phyloP scores from a whole-genome alignment of 2,888 invertebrate species.

The Tethea ocularis region DNA sequence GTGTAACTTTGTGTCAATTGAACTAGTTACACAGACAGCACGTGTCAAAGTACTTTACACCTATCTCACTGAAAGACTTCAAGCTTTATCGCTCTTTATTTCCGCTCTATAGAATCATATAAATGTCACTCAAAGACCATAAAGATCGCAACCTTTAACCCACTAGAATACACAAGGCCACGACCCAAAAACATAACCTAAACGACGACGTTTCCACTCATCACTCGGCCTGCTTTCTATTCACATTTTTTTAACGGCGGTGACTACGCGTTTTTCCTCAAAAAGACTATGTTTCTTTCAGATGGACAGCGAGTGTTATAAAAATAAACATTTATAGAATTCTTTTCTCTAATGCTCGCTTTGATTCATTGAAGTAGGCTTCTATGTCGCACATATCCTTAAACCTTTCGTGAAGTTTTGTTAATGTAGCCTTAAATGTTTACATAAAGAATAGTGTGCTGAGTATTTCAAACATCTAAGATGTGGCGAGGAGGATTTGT shows the following conservation, averaged over 20 bases:
- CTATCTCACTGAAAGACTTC: background rate
- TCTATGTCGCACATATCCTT: slow-evolving; percentile 32
- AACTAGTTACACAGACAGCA: background rate
- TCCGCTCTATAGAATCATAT: slow-evolving; percentile 11
- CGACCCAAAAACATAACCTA: slow-evolving; percentile 51
- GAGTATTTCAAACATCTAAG: slow-evolving; percentile 17
- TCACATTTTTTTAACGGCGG: slow-evolving; percentile 56
- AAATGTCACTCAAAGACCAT: slow-evolving; percentile 24
- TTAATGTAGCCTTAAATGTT: slow-evolving; percentile 33
- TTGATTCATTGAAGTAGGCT: slow-evolving; percentile 25
- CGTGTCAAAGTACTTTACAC: background rate
- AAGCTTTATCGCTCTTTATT: slow-evolving; percentile 1
- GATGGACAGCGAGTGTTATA: slow-evolving; percentile 38
- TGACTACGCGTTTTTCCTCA: slow-evolving; percentile 58
- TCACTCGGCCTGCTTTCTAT: slow-evolving; percentile 57
- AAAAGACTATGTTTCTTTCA: slow-evolving; percentile 32
- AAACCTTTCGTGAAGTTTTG: slow-evolving; percentile 20
- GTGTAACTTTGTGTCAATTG: background rate
- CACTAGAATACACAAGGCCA: slow-evolving; percentile 48
- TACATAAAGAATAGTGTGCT: slow-evolving; percentile 18
- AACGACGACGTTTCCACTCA: slow-evolving; percentile 44
- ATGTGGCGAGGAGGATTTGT: slow-evolving; percentile 16
- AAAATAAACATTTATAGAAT: slow-evolving; percentile 54
- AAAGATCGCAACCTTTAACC: slow-evolving; percentile 37
- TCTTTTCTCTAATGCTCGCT: slow-evolving; percentile 26